Evolutionary conservation across 2,888 invertebrate genomes (phyloP).

Genomic region (Laspeyria flexula): DNA sequence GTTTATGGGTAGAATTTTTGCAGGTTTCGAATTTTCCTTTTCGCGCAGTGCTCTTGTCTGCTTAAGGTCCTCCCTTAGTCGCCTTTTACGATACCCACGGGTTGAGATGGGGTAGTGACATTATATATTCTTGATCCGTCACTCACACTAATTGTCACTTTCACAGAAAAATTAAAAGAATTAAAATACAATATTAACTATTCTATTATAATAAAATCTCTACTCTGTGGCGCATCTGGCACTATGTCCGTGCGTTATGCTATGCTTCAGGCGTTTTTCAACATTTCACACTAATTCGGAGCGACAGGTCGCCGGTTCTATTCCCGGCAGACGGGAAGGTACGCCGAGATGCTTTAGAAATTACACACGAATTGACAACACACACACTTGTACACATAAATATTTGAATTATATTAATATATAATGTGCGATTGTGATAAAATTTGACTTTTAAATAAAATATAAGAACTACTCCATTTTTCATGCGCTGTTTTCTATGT

Average conservation of each 20-base stretch:
- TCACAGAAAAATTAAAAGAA: no score
- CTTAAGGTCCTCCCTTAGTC: no score
- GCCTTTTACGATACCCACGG: no score
- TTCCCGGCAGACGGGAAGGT: constrained; percentile 68
- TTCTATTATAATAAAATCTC: neutral
- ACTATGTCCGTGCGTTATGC: constrained; percentile 44
- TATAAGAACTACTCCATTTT: no score
- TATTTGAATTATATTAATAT: constrained; percentile 25
- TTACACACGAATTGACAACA: constrained; percentile 42
- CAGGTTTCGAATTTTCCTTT: no score
- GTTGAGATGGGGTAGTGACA: no score
- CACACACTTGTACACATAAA: constrained; percentile 25
- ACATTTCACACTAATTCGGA: constrained; percentile 80
- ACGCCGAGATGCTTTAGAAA: constrained; percentile 51
- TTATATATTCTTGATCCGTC: no score
- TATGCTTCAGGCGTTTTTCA: constrained; percentile 72
- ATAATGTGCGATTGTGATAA: constrained; percentile 10
- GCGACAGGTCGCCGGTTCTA: constrained; percentile 79
- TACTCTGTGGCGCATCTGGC: constrained; percentile 47
- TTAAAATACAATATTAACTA: no score
- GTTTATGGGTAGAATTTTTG: no score
- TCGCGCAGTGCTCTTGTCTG: no score
- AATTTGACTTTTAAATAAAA: neutral
- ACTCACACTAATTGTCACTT: no score
- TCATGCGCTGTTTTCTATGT: no score